Percentiles rank a stretch among this genome's conserved stretches.
These are phyloP conservation scores for Keiferia lycopersicella DNA, from an alignment of 2,888 invertebrate genomes.

Conservation along the genomic window DNA sequence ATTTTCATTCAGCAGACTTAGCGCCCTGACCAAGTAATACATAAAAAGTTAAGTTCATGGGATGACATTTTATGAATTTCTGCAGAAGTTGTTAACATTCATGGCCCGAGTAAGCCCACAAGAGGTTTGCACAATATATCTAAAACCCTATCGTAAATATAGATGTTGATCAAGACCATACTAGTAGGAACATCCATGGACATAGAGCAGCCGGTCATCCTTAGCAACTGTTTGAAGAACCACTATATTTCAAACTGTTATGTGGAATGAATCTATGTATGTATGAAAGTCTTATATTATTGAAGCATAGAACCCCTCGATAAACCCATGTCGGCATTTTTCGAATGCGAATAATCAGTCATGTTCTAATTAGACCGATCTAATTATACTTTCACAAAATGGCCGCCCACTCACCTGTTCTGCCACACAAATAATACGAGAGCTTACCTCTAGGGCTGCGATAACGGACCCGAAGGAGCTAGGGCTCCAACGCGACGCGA, in stretches of 20 bases:
- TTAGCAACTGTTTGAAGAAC: too few species aligned
- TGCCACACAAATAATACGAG: conserved; percentile 46
- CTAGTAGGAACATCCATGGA: too few species aligned
- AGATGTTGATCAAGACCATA: background rate
- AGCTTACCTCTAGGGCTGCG: conserved; percentile 69
- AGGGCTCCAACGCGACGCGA: conserved; percentile 78
- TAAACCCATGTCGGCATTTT: background rate
- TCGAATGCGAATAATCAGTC: conserved; percentile 6
- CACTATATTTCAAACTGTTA: too few species aligned
- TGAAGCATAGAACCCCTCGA: background rate
- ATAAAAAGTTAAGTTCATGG: too few species aligned
- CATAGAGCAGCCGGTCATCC: too few species aligned
- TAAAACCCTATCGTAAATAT: too few species aligned
- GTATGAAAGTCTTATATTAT: background rate
- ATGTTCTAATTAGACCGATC: conserved; percentile 28
- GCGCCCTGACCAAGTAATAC: too few species aligned
- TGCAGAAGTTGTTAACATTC: too few species aligned
- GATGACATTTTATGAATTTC: too few species aligned
- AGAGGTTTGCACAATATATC: too few species aligned
- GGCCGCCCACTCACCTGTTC: conserved; percentile 61
- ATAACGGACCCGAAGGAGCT: conserved; percentile 64
- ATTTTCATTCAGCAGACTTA: too few species aligned
- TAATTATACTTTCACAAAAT: conserved; percentile 66
- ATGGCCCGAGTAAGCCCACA: too few species aligned
- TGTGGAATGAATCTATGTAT: background rate